phyloP scores from a whole-genome alignment of 2,113 vertebrate species.

The Smithornis capensis region DNA sequence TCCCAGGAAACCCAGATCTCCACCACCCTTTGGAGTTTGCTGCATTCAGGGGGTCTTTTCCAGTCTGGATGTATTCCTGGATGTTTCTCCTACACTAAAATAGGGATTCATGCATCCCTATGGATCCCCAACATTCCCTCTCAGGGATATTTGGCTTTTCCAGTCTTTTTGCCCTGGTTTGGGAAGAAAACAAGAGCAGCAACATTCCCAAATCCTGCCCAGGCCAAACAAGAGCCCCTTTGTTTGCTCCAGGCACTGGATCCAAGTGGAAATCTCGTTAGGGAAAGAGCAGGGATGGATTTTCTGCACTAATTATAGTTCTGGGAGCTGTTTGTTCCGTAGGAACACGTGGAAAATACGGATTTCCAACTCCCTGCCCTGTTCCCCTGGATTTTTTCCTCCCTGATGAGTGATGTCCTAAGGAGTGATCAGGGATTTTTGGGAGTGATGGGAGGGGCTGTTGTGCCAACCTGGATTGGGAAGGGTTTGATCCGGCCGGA shows the following conservation, averaged over 20 bases:
- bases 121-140: neutral
- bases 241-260: neutral
- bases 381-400: neutral
- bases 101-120: neutral
- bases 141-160: neutral
- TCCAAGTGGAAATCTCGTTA: slow-evolving; percentile 3
- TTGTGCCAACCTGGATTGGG: neutral
- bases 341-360: neutral
- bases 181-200: neutral
- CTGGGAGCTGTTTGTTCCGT: neutral
- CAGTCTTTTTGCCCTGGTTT: neutral
- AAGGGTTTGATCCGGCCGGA: neutral
- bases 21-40: neutral
- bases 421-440: neutral
- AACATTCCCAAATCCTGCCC: neutral
- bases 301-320: slow-evolving; percentile 53
- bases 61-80: neutral
- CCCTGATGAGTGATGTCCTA: neutral
- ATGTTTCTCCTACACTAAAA: neutral
- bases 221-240: neutral
- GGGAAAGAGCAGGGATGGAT: neutral
- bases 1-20: neutral
- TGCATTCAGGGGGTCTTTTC: neutral
- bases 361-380: neutral
- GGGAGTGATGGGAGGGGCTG: neutral